phyloP scores from a whole-genome alignment of 2,888 invertebrate genomes.

The Spilarctia lutea region DNA sequence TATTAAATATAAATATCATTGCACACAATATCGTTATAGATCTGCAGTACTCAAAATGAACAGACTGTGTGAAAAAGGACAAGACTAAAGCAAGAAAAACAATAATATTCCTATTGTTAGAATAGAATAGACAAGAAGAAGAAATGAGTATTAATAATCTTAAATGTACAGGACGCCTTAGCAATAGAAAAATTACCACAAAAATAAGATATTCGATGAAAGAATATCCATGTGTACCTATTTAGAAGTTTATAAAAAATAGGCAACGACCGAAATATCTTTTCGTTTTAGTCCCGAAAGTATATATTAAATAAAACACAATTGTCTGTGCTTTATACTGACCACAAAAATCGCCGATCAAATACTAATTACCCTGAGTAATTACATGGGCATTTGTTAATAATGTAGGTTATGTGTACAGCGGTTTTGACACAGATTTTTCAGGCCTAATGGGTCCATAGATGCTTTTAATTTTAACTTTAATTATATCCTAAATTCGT shows the following conservation, averaged over 20 bases:
- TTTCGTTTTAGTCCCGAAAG: neutral
- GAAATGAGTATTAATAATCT: neutral
- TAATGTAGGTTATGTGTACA: conserved; percentile 25
- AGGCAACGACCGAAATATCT: neutral
- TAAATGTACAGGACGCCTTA: neutral
- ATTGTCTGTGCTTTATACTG: conserved; percentile 11
- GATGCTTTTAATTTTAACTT: neutral
- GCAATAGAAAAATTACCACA: neutral
- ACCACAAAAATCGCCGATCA: conserved; percentile 38
- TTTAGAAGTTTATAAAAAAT: neutral
- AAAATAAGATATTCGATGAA: neutral
- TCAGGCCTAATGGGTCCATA: conserved; percentile 12
- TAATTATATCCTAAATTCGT: conserved; percentile 1
- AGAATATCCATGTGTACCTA: neutral
- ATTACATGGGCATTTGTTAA: conserved; percentile 45
- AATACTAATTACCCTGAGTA: conserved; percentile 43
- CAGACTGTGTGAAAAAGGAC: too few relatives aligned
- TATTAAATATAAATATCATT: too few relatives aligned
- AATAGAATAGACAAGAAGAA: neutral
- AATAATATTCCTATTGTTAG: too few relatives aligned
- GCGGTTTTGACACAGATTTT: conserved; percentile 24
- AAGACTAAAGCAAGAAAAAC: too few relatives aligned
- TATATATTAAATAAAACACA: neutral
- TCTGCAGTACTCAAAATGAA: too few relatives aligned
- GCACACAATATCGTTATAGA: too few relatives aligned